phyloP scores from a whole-genome alignment of 2,888 invertebrate species.

The Aproaerema taeniolella region DNA sequence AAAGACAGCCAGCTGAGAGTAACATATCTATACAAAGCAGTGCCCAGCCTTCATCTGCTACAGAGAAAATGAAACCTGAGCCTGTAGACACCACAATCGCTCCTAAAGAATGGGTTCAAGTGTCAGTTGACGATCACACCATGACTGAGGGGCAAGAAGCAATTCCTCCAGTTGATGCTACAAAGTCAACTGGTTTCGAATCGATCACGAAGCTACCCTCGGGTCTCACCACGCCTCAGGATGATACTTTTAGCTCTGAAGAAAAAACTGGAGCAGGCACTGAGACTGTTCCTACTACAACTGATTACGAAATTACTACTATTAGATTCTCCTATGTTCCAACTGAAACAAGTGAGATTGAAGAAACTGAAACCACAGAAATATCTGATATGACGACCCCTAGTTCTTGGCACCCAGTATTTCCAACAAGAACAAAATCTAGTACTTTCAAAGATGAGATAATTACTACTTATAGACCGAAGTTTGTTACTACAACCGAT shows the following conservation, averaged over 20 bases:
- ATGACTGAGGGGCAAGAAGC: constrained; percentile 36
- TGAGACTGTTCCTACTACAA: constrained; percentile 34
- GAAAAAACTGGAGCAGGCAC: constrained; percentile 36
- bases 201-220: constrained; percentile 69
- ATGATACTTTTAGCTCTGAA: constrained; percentile 46
- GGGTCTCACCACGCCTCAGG: constrained; percentile 60
- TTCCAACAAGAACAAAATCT: constrained; percentile 46
- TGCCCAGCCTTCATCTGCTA: constrained; percentile 30
- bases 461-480: constrained; percentile 65
- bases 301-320: constrained; percentile 65
- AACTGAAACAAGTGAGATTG: constrained; percentile 32
- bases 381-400: background rate
- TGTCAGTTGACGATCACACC: constrained; percentile 33
- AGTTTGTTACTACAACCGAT: constrained; percentile 48
- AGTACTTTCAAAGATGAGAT: constrained; percentile 42
- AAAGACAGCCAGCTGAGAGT: constrained; percentile 52
- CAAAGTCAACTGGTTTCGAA: constrained; percentile 63
- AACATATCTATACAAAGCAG: constrained; percentile 50
- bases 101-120: constrained; percentile 39
- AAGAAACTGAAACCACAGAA: constrained; percentile 23
- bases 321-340: constrained; percentile 63
- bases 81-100: constrained; percentile 17
- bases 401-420: constrained; percentile 48
- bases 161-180: constrained; percentile 47
- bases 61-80: constrained; percentile 28